A percentile compares a stretch with the other conserved stretches of the same genome.
Conservation (phyloP, 1,140 invertebrate genomes). For the Dryas iulia region DNA sequence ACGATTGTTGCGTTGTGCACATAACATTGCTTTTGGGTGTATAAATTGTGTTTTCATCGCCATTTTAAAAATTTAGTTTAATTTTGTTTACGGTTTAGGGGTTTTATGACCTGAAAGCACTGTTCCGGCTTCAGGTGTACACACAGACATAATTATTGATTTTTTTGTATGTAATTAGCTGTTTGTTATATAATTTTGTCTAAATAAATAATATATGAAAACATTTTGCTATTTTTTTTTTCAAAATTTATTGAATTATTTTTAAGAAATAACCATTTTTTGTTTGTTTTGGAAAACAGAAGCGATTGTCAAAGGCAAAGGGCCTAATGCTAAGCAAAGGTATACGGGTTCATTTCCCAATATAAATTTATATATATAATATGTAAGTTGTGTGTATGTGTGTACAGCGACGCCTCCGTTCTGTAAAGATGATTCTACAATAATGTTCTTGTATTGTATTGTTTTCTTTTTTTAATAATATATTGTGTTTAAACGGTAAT, state of each 20-base stretch:
- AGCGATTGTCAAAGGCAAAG: background rate
- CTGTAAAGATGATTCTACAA: slow-evolving; percentile 70
- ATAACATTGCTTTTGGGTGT: background rate
- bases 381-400: background rate
- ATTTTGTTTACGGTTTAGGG: background rate
- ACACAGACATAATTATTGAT: background rate
- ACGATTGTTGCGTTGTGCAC: no score
- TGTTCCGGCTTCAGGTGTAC: background rate
- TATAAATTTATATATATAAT: background rate
- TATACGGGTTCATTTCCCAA: background rate
- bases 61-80: background rate
- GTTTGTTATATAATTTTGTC: background rate
- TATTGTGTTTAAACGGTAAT: slow-evolving; percentile 71
- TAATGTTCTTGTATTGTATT: slow-evolving; percentile 76
- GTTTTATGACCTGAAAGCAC: background rate
- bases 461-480: slow-evolving; percentile 79
- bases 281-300: background rate
- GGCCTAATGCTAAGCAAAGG: background rate
- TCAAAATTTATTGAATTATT: no score
- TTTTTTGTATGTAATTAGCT: background rate
- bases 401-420: slow-evolving; percentile 25
- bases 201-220: no score
- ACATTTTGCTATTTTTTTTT: no score
- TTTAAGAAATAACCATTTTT: no score
- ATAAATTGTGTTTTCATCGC: background rate